Base-by-base conservation (phyloP, 2,888 invertebrate genomes). In the Pollenia griseotomentosa region DNA sequence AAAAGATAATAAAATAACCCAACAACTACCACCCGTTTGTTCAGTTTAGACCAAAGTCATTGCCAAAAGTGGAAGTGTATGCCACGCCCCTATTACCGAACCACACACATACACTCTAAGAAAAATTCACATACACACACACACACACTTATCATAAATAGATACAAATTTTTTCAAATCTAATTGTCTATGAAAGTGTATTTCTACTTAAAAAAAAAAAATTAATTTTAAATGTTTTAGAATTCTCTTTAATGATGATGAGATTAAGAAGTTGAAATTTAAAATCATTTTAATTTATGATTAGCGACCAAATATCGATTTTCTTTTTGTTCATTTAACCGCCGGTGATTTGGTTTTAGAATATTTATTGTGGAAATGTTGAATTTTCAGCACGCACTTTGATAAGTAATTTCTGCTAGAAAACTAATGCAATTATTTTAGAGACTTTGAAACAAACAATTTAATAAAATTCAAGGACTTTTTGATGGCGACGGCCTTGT, bases 401-500 rank as follows among this genome's bases (percentile, higher is more conserved):
- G 68, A 61, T 78, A 55, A 77, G 51, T 57, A 53, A 33, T 75
- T 57, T 73, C 65, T 57, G 77, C 61, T 23, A 48, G 57, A 68
- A 33, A 87, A 87, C 84, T 84, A 82, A 73, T 84, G 84, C 70
- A 44, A 55, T 68, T 65, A 75, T 81, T 77, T 77, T 48, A 33
- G 68, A 82, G 77, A 77, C 84, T 84, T 84, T 77, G 81, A 87
- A 82, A 87, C 78, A 84, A 84, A 87, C 81, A 83, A 87, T 74
- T 77, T 65, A 80, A 80, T 48, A 40, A 86, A 74, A 87, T 84
- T 87, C 87, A 87, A 87, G 87, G 87, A 87, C 87, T 87, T 82
- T 84, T 84, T 68, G 84, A 66, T 73, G 87, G 57, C 81, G 81
- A 73, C 84, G 85, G 87, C 87, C 85, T 83, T 85, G 85, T 85